These are phyloP conservation scores for Pristionchus mayeri DNA, from an alignment of 2,888 invertebrate genomes.

Conservation along the genomic window DNA sequence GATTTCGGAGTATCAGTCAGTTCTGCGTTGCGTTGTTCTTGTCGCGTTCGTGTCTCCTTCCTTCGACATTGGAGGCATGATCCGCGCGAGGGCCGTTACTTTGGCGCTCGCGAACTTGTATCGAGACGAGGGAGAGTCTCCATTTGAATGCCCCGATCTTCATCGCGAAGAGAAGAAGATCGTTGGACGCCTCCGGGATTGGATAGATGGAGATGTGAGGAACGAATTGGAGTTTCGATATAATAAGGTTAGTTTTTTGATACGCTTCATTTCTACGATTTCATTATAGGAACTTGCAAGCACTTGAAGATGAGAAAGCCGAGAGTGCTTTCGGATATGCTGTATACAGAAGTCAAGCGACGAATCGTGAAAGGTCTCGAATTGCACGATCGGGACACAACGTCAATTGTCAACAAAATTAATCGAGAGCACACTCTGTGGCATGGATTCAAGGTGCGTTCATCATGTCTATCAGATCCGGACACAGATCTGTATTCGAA, in stretches of 20 bases:
- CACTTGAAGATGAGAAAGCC: neutral
- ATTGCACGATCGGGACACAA: neutral
- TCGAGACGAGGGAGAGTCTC: neutral
- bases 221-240: conserved; percentile 8
- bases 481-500: too few species aligned
- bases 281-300: too few species aligned
- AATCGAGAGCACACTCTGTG: neutral
- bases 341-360: neutral
- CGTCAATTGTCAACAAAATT: neutral
- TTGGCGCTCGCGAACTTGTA: neutral
- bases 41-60: too few species aligned
- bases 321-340: neutral
- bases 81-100: neutral
- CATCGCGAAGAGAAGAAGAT: neutral
- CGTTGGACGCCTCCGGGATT: neutral
- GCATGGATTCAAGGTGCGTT: neutral
- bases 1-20: too few species aligned
- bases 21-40: too few species aligned
- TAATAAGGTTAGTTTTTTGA: too few species aligned
- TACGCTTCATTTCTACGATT: too few species aligned
- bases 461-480: too few species aligned
- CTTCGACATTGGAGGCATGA: neutral
- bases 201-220: neutral
- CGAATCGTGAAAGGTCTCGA: neutral
- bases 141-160: neutral